Evolutionary conservation across 1,140 invertebrate species (phyloP).

Genomic region (Zaprionus davidi): DNA sequence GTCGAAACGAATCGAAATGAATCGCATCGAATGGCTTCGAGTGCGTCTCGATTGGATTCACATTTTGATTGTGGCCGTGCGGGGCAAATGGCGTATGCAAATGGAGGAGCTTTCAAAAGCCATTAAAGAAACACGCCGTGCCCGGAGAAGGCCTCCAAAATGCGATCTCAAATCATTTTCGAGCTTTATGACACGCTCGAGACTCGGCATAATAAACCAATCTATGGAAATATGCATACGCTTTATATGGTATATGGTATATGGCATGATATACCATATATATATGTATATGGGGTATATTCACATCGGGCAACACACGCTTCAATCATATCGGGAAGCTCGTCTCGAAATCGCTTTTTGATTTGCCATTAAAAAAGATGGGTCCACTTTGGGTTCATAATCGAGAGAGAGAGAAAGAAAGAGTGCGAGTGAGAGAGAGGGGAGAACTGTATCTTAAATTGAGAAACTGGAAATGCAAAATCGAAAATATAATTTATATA

Average conservation of each 20-base stretch:
- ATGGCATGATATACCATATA: background rate
- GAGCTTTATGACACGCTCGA: slow-evolving; percentile 24
- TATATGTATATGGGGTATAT: background rate
- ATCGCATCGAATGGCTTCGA: background rate
- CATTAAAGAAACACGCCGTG: slow-evolving; percentile 60
- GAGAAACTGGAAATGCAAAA: slow-evolving; percentile 72
- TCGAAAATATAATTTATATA: slow-evolving; percentile 65
- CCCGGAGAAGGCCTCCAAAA: slow-evolving; percentile 56
- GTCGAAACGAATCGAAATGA: slow-evolving; percentile 11
- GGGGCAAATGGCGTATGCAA: slow-evolving; percentile 25
- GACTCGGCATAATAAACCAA: slow-evolving; percentile 5
- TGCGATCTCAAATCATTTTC: slow-evolving; percentile 33
- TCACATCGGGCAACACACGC: slow-evolving; percentile 24
- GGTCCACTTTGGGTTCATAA: background rate
- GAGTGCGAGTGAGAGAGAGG: background rate
- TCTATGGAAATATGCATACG: slow-evolving; percentile 13
- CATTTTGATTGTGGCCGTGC: background rate
- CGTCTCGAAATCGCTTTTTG: slow-evolving; percentile 66
- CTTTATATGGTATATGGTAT: background rate
- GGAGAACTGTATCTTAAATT: slow-evolving; percentile 25
- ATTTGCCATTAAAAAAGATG: slow-evolving; percentile 68
- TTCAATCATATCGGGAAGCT: slow-evolving; percentile 69
- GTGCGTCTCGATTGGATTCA: slow-evolving; percentile 23
- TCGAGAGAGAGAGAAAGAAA: background rate
- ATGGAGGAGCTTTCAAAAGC: slow-evolving; percentile 68